These are phyloP conservation scores for Echinops telfairi DNA, from an alignment of 2,113 vertebrate species.

Conservation along the genomic window DNA sequence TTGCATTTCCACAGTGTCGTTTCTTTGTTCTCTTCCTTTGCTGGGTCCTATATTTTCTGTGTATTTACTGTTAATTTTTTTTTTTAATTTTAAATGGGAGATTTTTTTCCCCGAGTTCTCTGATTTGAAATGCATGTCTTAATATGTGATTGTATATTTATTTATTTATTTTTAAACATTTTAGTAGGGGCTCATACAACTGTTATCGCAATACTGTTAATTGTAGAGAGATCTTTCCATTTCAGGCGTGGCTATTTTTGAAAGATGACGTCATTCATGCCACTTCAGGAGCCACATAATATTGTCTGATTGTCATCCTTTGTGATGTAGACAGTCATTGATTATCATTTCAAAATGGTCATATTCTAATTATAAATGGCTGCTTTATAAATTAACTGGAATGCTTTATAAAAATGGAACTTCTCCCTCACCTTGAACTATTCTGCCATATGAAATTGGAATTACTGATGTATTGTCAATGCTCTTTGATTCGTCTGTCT, in stretches of 20 bases:
- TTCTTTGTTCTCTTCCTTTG: background rate
- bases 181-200: too few relatives aligned
- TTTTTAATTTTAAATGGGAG: too few relatives aligned
- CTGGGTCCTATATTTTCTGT: background rate
- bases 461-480: background rate
- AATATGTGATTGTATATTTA: too few relatives aligned
- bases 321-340: background rate
- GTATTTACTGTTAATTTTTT: background rate
- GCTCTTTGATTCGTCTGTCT: background rate
- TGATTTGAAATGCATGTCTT: too few relatives aligned
- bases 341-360: conserved; percentile 49
- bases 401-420: conserved; percentile 7
- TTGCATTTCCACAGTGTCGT: background rate
- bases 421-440: background rate
- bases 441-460: background rate
- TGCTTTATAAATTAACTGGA: conserved; percentile 20
- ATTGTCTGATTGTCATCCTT: background rate
- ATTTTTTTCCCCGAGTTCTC: too few relatives aligned
- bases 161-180: too few relatives aligned
- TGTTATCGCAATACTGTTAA: too few relatives aligned
- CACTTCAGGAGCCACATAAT: background rate
- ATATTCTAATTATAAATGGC: conserved; percentile 22
- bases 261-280: too few relatives aligned
- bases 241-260: background rate
- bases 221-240: background rate